Conservation (phyloP, 2,113 vertebrate genomes). For the Leucopsar rothschildi region DNA sequence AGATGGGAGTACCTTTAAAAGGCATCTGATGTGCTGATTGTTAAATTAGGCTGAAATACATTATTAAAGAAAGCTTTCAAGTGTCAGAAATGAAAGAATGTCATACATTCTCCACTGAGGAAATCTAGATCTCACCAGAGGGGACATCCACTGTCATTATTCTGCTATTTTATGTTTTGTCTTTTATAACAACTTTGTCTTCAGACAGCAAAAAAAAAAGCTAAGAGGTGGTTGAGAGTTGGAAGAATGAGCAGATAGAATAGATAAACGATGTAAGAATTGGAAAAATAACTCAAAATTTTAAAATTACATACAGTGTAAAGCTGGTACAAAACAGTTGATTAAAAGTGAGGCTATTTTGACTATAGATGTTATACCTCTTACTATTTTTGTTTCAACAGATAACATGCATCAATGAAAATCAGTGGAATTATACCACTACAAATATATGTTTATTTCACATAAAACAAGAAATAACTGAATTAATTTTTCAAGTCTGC, state of each 20-base stretch:
- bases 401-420: background rate
- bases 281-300: background rate
- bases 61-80: constrained; percentile 1
- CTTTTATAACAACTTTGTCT: background rate
- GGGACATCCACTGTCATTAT: background rate
- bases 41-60: background rate
- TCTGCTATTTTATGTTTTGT: background rate
- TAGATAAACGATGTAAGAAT: background rate
- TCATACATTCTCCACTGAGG: background rate
- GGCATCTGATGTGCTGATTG: background rate
- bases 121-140: background rate
- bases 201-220: background rate
- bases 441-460: background rate
- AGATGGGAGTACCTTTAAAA: background rate
- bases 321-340: background rate
- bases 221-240: background rate
- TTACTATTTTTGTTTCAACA: background rate
- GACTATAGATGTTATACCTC: background rate
- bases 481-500: background rate
- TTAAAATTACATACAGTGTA: background rate
- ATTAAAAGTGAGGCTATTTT: background rate
- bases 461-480: background rate
- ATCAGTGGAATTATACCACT: background rate
- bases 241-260: background rate
- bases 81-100: background rate